Evolutionary conservation across 1,140 invertebrate genomes (phyloP).

Genomic region (Meloidogyne exigua): DNA sequence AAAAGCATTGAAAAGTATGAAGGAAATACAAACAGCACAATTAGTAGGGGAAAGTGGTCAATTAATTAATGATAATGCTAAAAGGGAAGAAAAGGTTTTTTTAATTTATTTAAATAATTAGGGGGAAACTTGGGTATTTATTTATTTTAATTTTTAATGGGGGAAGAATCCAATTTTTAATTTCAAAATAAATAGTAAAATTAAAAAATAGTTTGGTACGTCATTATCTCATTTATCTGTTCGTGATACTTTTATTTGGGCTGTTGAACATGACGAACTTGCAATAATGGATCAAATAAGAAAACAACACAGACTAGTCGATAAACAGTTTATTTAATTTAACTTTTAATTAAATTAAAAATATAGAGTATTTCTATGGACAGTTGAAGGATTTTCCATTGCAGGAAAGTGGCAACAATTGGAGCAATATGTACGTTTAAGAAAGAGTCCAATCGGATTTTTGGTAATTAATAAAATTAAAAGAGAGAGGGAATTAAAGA

Average conservation of each 20-base stretch:
- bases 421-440: conserved; percentile 32
- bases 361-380: conserved; percentile 26
- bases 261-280: conserved; percentile 27
- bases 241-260: conserved; percentile 37
- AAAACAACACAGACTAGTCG: conserved; percentile 32
- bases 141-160: too few relatives aligned
- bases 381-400: conserved; percentile 27
- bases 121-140: too few relatives aligned
- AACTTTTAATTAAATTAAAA: conserved; percentile 2
- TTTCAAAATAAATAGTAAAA: background rate
- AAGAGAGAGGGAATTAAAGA: too few relatives aligned
- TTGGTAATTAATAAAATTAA: conserved; percentile 16
- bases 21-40: conserved; percentile 26
- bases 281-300: conserved; percentile 25
- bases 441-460: conserved; percentile 33
- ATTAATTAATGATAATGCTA: conserved; percentile 28
- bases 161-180: too few relatives aligned
- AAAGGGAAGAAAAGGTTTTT: conserved; percentile 31
- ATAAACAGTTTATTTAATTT: conserved; percentile 28
- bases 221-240: conserved; percentile 22
- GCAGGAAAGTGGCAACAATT: conserved; percentile 35
- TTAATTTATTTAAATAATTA: background rate
- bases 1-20: conserved; percentile 30
- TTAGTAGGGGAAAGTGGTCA: conserved; percentile 26
- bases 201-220: conserved; percentile 16